Conservation (phyloP, 2,888 invertebrate species). For the Pristionchus fissidentatus region DNA sequence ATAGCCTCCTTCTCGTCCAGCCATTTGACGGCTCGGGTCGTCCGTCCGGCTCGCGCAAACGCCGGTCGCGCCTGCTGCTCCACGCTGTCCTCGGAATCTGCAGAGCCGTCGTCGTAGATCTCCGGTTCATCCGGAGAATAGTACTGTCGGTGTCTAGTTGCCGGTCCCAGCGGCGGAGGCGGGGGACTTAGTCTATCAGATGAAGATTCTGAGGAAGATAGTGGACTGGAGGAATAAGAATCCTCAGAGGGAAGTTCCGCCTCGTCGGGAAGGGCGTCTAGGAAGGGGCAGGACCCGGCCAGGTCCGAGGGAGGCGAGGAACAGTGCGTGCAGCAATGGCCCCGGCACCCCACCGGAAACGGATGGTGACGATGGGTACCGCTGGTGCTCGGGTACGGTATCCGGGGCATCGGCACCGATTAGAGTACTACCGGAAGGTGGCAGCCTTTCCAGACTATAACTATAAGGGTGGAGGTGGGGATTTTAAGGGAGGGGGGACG, state of each 20-base stretch:
- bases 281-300: background rate
- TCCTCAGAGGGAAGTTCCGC: background rate
- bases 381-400: background rate
- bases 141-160: background rate
- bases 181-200: slow-evolving; percentile 30
- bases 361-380: background rate
- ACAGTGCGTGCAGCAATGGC: slow-evolving; percentile 8
- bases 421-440: too few species aligned
- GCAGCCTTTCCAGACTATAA: background rate
- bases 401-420: too few species aligned
- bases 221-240: background rate
- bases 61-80: too few species aligned
- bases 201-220: too few species aligned
- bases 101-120: background rate
- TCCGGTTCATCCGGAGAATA: background rate
- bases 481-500: background rate
- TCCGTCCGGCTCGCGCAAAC: background rate
- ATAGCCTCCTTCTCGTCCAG: slow-evolving; percentile 4
- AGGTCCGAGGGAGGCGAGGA: background rate
- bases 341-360: background rate
- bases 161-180: background rate
- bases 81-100: slow-evolving; percentile 8
- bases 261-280: background rate
- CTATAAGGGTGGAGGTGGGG: background rate
- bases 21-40: background rate